Conservation (phyloP, 2,888 invertebrate species). For the Gastrophysa polygoni region DNA sequence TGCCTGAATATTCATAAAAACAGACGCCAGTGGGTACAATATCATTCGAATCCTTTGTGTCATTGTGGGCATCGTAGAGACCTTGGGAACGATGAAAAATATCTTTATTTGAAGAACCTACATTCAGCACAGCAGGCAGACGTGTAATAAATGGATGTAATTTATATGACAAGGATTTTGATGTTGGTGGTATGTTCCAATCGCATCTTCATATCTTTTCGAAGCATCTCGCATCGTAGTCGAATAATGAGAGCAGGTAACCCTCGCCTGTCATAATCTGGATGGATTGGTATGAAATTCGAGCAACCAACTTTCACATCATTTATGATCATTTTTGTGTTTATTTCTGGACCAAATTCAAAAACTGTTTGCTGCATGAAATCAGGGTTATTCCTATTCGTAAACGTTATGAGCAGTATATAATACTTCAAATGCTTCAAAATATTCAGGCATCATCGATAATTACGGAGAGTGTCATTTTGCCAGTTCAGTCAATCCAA, state of each 20-base stretch:
- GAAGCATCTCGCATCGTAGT: not conserved
- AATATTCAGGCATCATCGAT: too few relatives aligned
- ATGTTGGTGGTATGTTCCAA: conserved; percentile 2
- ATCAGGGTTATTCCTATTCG: too few relatives aligned
- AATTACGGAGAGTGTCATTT: too few relatives aligned
- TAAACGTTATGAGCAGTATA: too few relatives aligned
- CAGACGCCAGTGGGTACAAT: conserved; percentile 12
- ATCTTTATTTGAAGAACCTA: conserved; percentile 37
- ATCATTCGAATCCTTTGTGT: conserved; percentile 20
- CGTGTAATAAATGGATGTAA: conserved; percentile 20
- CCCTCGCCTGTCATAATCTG: not conserved
- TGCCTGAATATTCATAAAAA: not conserved
- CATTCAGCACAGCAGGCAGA: conserved; percentile 26
- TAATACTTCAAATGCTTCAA: too few relatives aligned
- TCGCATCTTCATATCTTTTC: conserved; percentile 9
- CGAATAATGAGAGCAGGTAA: conserved; percentile 1
- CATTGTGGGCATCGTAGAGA: conserved; percentile 16
- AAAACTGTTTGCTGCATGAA: too few relatives aligned
- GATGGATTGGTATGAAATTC: not conserved
- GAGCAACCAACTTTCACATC: not conserved
- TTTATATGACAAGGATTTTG: conserved; percentile 21
- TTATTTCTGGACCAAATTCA: too few relatives aligned
- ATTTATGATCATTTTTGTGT: too few relatives aligned
- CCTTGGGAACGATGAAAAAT: conserved; percentile 34
- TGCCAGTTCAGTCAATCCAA: too few relatives aligned